Evolutionary conservation across 1,140 invertebrate species (phyloP).

Genomic region (Diachasmimorpha longicaudata): DNA sequence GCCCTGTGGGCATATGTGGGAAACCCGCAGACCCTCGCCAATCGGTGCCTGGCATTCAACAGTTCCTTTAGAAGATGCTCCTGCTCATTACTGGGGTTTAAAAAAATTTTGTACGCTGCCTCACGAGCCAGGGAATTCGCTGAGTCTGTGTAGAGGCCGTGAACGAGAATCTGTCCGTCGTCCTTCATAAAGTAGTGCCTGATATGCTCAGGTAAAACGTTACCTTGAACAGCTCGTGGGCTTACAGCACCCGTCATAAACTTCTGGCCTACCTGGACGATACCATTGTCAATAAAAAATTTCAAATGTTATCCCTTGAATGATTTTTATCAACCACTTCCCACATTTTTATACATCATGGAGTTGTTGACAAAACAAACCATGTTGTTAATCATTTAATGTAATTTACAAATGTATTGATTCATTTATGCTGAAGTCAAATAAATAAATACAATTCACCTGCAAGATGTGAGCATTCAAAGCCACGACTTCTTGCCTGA

Average conservation of each 20-base stretch:
- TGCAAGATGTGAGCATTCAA: slow-evolving; percentile 79
- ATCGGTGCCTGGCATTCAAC: slow-evolving; percentile 73
- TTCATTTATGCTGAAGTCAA: neutral
- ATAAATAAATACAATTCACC: no score
- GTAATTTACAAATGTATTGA: no score
- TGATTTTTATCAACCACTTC: no score
- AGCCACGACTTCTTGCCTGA: slow-evolving; percentile 78
- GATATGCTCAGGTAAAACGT: slow-evolving; percentile 73
- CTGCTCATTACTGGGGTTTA: slow-evolving; percentile 81
- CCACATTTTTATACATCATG: no score
- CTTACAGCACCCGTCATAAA: slow-evolving; percentile 81
- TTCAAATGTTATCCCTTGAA: no score
- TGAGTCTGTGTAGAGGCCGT: slow-evolving; percentile 83
- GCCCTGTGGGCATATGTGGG: slow-evolving; percentile 86
- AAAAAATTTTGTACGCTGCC: slow-evolving; percentile 85
- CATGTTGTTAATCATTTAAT: no score
- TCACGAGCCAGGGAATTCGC: slow-evolving; percentile 81
- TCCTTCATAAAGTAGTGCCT: slow-evolving; percentile 76
- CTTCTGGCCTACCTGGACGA: slow-evolving; percentile 77
- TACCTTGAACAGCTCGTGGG: slow-evolving; percentile 70
- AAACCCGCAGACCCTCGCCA: slow-evolving; percentile 89
- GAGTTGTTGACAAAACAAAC: no score
- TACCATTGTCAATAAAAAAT: no score
- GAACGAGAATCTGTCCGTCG: slow-evolving; percentile 76
- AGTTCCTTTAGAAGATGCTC: slow-evolving; percentile 77